These are phyloP conservation scores for Drosophila diplacantha DNA, from an alignment of 2,888 invertebrate species.

Conservation along the genomic window DNA sequence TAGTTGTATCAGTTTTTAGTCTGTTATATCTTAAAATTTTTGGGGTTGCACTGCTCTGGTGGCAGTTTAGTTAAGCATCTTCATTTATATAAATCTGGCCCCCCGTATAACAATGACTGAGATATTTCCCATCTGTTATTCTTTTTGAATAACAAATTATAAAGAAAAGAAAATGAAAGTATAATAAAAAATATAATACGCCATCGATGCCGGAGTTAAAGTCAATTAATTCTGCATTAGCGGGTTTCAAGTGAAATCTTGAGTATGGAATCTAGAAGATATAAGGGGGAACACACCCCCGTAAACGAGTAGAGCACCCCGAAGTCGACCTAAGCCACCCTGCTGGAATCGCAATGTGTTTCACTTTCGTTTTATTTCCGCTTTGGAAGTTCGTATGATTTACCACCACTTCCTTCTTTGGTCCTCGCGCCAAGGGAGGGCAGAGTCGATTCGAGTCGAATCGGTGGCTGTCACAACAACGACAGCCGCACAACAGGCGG, in stretches of 20 bases:
- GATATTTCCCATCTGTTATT: conserved; percentile 3
- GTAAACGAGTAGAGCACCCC: conserved; percentile 10
- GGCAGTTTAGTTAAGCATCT: neutral
- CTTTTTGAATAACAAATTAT: neutral
- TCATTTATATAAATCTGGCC: neutral
- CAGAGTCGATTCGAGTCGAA: conserved; percentile 15
- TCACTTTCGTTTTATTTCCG: conserved; percentile 44
- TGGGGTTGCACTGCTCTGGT: neutral
- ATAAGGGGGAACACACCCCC: conserved; percentile 3
- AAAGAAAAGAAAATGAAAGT: no score
- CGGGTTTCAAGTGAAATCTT: conserved; percentile 2
- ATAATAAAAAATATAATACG: neutral
- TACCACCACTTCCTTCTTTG: conserved; percentile 30
- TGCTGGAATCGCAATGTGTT: conserved; percentile 26
- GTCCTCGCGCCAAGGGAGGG: conserved; percentile 9
- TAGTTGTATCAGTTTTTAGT: neutral
- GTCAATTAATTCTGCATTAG: conserved; percentile 8
- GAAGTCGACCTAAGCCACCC: conserved; percentile 24
- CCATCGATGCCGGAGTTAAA: neutral
- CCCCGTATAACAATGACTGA: neutral
- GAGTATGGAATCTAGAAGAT: neutral
- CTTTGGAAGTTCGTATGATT: conserved; percentile 40
- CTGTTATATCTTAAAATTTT: neutral
- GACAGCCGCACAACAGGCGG: conserved; percentile 44
- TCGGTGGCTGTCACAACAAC: conserved; percentile 47